Evolutionary conservation across 2,888 invertebrate species (phyloP), one percentile per base, ranked within the genome.

Genomic region (Teleiodes luculella): DNA sequence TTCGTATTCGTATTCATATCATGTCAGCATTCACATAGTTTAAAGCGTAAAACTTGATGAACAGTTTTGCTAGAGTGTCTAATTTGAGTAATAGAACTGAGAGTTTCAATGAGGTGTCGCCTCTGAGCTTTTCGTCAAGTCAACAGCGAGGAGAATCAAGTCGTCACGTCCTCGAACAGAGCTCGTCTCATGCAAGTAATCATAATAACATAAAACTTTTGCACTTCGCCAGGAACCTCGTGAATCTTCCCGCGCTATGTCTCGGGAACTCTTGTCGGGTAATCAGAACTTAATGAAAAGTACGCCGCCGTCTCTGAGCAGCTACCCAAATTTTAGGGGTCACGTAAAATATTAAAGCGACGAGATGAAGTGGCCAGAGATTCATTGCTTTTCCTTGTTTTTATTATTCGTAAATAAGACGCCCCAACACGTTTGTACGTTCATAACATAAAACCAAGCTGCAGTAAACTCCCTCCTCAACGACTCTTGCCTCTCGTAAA

Each of bases 311-410:
- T 73, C 78, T 72, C 76, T 74, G 70, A 62, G 72, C 74, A 62
- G 72, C 74, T 72, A 77, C 80, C 79, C 78, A 84, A 82, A 86
- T 85, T 86, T 87, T 80, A 83, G 86, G 77, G 88, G 87, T 88
- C 89, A 89, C 89, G 89, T 89, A 89, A 86, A 89, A 89, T 89
- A 89, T 89, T 88, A 89, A 88, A 86, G 78, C 80, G 80, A 75
- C 79, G 80, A 82, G 80, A 87, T 85, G 88, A 84, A 88, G 87
- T 88, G 83, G 87, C 85, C 85, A 83, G 83, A 84, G 86, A 86
- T 86, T 88, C 87, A 86, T 83, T 83, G 83, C 88, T 80, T 78
- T 80, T 83, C 82, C 83, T 81, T 86, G 87, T 86, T 89, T 88
- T 89, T 88, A 88, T 87, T 88, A 88, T 89, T 84, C 87, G 80